Base-by-base conservation (phyloP, 2,888 invertebrate species). In the Erpobdella octoculata region DNA sequence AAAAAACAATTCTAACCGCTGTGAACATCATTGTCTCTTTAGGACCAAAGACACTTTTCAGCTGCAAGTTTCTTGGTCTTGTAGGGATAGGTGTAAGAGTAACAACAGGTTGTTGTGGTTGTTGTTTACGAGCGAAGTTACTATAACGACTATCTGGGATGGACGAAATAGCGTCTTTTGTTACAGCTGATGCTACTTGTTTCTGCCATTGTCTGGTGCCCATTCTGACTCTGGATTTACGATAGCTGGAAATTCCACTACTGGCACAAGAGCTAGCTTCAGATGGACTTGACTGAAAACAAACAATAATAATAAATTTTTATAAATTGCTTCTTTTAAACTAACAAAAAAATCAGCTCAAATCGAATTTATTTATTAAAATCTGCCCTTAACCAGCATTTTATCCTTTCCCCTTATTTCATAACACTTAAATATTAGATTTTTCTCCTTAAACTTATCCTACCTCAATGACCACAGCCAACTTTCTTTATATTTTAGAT, bases 221-320 rank as follows among this genome's bases (percentile, higher is more conserved):
- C 53, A 53, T 53, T 53, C 53, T 9, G 9, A 53, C 53, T 28
- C 53, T 53, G 5, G 53, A 53, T 28, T 53, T 53, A 4, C 53
- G 21, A 28, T 25, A 28, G 53, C 28, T 53, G 53, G 21, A 25
- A 28, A 53, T 25, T 8, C 53, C 53, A 8, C 53, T 53, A n/a
- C 53, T 53, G 53, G 53, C 53, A 53, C 53, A 53, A 8, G 53
- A 53, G n/a, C 53, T 53, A 21, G 53, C 28, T 15, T 53, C 53
- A 8, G 53, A 53, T 9, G 53, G 21, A n/a, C 53, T 53, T 3
- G 53, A 53, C 8, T 53, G 21, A n/a, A n/a, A n/a, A n/a, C n/a
- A n/a, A n/a, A n/a, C n/a, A n/a, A n/a, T n/a, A n/a, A n/a, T n/a
- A n/a, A n/a, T n/a, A n/a, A n/a, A n/a, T n/a, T n/a, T n/a, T n/a